These are phyloP conservation scores for Ictalurus punctatus DNA, from an alignment of 2,113 vertebrate species.

Conservation along the genomic window DNA sequence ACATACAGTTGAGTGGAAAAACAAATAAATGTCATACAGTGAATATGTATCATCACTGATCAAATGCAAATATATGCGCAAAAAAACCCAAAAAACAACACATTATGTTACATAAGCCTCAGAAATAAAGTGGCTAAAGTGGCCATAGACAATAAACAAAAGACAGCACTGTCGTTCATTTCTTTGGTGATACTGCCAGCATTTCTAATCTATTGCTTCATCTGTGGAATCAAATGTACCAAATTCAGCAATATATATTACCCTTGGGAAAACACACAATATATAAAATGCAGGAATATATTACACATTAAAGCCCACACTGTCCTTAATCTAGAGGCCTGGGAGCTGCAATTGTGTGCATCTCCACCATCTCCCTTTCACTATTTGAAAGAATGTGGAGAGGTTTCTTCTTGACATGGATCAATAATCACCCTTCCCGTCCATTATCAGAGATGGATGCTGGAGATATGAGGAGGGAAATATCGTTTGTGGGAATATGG, in stretches of 20 bases:
- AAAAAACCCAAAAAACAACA: neutral
- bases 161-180: constrained; percentile 15
- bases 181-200: neutral
- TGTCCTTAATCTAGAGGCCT: constrained; percentile 24
- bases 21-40: constrained; percentile 23
- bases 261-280: constrained; percentile 24
- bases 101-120: neutral
- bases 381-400: constrained; percentile 24
- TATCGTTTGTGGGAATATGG: constrained; percentile 37
- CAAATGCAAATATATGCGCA: constrained; percentile 26
- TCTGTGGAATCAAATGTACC: constrained; percentile 4
- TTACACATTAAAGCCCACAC: constrained; percentile 40
- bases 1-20: neutral
- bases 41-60: neutral
- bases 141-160: constrained; percentile 11
- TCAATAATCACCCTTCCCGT: constrained; percentile 50
- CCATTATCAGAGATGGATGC: constrained; percentile 47
- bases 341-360: constrained; percentile 8
- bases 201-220: constrained; percentile 22
- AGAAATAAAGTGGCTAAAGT: neutral
- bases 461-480: constrained; percentile 42
- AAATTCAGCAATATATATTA: constrained; percentile 25
- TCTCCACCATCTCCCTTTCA: neutral
- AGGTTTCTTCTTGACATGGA: constrained; percentile 50
- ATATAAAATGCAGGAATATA: constrained; percentile 41